Evolutionary conservation across 2,113 vertebrate genomes (phyloP).

Genomic region (Dasyurus viverrinus): DNA sequence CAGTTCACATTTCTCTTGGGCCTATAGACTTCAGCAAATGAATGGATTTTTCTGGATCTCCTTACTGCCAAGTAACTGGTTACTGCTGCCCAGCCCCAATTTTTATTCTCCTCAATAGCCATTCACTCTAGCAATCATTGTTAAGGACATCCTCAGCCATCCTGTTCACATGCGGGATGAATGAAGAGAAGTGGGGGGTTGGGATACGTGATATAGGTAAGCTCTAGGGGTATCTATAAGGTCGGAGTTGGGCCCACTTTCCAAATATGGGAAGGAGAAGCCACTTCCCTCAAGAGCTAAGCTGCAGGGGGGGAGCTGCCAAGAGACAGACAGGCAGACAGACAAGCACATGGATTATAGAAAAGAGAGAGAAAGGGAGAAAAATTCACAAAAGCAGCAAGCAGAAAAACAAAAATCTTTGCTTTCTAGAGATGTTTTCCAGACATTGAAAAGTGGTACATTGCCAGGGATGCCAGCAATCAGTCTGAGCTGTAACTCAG

Average conservation of each 20-base stretch:
- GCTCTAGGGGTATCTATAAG: not conserved
- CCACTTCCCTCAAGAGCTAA: conserved; percentile 46
- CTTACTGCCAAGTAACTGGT: not conserved
- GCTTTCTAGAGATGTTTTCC: conserved; percentile 62
- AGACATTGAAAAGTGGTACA: not conserved
- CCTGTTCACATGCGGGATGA: not conserved
- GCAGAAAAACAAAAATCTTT: conserved; percentile 62
- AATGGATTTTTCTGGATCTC: not conserved
- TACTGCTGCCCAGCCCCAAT: not conserved
- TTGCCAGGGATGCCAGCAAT: not conserved
- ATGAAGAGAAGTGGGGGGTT: not conserved
- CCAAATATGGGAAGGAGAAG: not conserved
- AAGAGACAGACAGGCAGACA: not conserved
- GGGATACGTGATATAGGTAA: not conserved
- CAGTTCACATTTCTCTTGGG: not conserved
- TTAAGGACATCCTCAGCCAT: not conserved
- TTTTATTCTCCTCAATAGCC: not conserved
- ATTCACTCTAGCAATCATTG: not conserved
- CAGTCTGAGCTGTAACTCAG: not conserved
- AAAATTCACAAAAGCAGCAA: not conserved
- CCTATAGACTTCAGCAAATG: not conserved
- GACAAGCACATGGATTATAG: conserved; percentile 22
- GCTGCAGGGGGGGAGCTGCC: conserved; percentile 55
- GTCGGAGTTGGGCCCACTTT: not conserved
- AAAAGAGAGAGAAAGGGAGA: not conserved